Evolutionary conservation across 2,113 vertebrate genomes (phyloP).

Genomic region (Thalassarche chlororhynchos): DNA sequence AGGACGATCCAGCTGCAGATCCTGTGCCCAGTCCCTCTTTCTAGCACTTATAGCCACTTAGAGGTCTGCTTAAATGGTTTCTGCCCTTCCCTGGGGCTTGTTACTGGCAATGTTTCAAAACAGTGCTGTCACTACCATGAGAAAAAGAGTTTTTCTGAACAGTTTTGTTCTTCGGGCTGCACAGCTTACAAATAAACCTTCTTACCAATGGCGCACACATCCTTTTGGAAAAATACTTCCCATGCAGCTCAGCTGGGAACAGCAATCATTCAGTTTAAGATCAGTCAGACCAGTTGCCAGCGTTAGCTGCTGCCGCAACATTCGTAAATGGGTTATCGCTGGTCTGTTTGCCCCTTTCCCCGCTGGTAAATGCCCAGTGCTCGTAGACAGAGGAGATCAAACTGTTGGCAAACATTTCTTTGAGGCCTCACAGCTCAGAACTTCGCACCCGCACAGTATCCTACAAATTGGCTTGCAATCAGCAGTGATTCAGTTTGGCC

Average conservation of each 20-base stretch:
- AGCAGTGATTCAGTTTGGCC: not conserved
- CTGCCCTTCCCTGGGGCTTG: not conserved
- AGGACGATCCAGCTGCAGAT: not conserved
- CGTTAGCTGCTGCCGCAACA: not conserved
- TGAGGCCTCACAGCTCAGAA: not conserved
- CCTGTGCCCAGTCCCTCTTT: not conserved
- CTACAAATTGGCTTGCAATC: not conserved
- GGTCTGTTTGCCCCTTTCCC: not conserved
- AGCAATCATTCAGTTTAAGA: not conserved
- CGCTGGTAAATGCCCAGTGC: not conserved
- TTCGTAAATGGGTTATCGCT: fast-evolving
- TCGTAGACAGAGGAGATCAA: not conserved
- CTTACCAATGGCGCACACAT: fast-evolving
- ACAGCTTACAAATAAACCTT: not conserved
- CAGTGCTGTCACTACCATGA: too few species aligned
- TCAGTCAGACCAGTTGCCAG: not conserved
- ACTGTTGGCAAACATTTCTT: not conserved
- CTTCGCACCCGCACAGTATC: not conserved
- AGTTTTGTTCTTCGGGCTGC: not conserved
- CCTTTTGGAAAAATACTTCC: not conserved
- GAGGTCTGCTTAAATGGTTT: too few species aligned
- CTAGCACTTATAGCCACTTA: not conserved
- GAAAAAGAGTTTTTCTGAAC: not conserved
- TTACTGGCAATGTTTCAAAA: not conserved
- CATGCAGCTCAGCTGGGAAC: not conserved